phyloP scores from a whole-genome alignment of 2,113 vertebrate genomes.

The Meles meles region DNA sequence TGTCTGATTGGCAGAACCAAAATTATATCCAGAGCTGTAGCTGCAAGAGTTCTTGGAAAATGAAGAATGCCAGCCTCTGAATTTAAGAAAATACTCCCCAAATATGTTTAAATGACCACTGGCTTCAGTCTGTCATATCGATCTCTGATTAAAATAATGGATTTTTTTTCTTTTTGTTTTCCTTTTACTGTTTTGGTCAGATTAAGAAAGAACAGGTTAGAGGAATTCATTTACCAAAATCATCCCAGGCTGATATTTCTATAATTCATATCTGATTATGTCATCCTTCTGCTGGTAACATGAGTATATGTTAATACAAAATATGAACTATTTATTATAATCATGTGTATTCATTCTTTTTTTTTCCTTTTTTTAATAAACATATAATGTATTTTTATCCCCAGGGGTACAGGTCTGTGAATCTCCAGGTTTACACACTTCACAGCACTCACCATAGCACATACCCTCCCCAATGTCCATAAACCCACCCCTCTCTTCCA shows the following conservation, averaged over 20 bases:
- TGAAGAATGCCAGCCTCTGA: neutral
- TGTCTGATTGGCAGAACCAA: neutral
- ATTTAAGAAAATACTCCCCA: neutral
- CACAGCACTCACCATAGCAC: too few species aligned
- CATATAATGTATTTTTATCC: too few species aligned
- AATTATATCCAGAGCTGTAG: neutral
- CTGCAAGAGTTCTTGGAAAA: neutral
- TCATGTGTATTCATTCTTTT: neutral
- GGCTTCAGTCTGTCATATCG: neutral
- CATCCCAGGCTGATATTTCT: neutral
- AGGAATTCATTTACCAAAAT: neutral
- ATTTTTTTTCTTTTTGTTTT: neutral
- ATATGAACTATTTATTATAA: neutral
- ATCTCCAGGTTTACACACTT: too few species aligned
- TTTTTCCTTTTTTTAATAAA: too few species aligned
- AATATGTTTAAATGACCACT: neutral
- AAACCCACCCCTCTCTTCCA: too few species aligned
- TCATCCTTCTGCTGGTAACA: neutral
- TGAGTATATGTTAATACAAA: neutral
- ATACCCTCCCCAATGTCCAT: too few species aligned
- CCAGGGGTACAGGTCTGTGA: too few species aligned
- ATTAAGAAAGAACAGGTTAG: neutral
- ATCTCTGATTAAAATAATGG: neutral
- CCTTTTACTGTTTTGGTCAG: neutral
- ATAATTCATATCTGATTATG: neutral